Percentiles rank a stretch among this genome's conserved stretches.
phyloP scores from a whole-genome alignment of 2,113 vertebrate species.

The Variabilichromis moorii region DNA sequence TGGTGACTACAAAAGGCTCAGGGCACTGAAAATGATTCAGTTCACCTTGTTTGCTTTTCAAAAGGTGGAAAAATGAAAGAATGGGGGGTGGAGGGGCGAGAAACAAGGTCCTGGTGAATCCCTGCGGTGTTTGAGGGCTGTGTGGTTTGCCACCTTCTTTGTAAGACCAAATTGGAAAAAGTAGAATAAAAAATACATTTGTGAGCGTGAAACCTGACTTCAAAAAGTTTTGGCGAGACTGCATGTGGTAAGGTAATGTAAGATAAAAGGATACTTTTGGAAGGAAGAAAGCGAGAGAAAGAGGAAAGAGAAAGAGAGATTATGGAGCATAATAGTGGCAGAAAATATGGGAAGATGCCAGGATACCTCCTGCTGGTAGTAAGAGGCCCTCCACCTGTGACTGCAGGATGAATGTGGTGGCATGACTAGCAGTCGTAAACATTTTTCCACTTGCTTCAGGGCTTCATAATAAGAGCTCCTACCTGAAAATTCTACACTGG shows the following conservation, averaged over 20 bases:
- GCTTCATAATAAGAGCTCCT: not conserved
- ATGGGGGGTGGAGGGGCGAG: not conserved
- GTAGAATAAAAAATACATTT: conserved; percentile 19
- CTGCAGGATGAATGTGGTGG: not conserved
- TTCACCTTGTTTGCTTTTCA: conserved; percentile 9
- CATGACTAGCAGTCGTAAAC: not conserved
- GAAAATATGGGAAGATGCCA: not conserved
- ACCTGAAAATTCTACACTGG: not conserved
- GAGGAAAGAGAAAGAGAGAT: not conserved
- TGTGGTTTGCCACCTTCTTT: not conserved
- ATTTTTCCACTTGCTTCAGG: not conserved
- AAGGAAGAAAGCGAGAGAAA: not conserved
- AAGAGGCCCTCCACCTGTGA: not conserved
- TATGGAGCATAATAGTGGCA: not conserved
- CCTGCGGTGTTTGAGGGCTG: not conserved
- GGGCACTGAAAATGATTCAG: not conserved
- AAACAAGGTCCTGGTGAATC: not conserved
- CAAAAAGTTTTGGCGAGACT: not conserved
- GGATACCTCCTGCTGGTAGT: conserved; percentile 51
- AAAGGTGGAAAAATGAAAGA: not conserved
- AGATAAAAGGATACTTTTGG: not conserved
- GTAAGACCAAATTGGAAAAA: conserved; percentile 22
- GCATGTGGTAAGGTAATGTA: not conserved
- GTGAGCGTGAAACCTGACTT: conserved; percentile 11
- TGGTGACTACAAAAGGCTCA: not conserved